Percentiles rank a stretch among this genome's conserved stretches.
These are phyloP conservation scores for Stegodyphus dumicola DNA, from an alignment of 1,140 invertebrate species.

Conservation along the genomic window DNA sequence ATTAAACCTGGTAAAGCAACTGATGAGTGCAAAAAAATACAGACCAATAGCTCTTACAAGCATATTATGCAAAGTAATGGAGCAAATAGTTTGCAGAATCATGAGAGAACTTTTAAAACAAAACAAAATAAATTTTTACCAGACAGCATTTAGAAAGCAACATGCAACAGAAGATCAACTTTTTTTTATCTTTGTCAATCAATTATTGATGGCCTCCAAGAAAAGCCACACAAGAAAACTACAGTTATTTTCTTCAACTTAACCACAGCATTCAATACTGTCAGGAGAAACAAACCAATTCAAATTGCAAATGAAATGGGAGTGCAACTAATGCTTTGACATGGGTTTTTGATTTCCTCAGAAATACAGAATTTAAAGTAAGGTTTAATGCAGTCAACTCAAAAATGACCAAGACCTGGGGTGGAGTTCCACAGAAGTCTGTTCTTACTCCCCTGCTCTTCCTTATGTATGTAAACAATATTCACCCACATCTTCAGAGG, in stretches of 20 bases:
- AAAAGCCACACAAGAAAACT: conserved; percentile 16
- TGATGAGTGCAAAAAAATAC: not conserved
- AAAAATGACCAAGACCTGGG: not conserved
- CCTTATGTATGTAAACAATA: not conserved
- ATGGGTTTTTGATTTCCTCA: conserved; percentile 1
- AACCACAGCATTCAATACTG: conserved; percentile 2
- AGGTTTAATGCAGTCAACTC: not conserved
- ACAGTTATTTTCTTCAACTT: conserved; percentile 6
- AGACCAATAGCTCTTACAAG: conserved; percentile 13
- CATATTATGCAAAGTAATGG: conserved; percentile 11
- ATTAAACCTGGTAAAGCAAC: conserved; percentile 7
- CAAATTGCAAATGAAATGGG: not conserved
- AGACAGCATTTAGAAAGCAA: conserved; percentile 11
- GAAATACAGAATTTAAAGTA: not conserved
- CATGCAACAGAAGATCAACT: conserved; percentile 18
- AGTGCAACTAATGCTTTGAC: not conserved
- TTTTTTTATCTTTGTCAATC: conserved; percentile 7
- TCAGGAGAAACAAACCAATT: conserved; percentile 7
- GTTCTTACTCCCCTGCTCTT: conserved; percentile 2
- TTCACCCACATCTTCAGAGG: not conserved
- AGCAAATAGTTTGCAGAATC: not conserved
- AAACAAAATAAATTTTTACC: conserved; percentile 24
- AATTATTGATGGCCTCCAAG: conserved; percentile 4
- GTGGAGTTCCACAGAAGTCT: not conserved
- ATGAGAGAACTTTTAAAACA: conserved; percentile 7